Percentiles rank a stretch among this genome's conserved stretches.
These are phyloP conservation scores for Apamea anceps DNA, from an alignment of 2,888 invertebrate genomes.

Conservation along the genomic window DNA sequence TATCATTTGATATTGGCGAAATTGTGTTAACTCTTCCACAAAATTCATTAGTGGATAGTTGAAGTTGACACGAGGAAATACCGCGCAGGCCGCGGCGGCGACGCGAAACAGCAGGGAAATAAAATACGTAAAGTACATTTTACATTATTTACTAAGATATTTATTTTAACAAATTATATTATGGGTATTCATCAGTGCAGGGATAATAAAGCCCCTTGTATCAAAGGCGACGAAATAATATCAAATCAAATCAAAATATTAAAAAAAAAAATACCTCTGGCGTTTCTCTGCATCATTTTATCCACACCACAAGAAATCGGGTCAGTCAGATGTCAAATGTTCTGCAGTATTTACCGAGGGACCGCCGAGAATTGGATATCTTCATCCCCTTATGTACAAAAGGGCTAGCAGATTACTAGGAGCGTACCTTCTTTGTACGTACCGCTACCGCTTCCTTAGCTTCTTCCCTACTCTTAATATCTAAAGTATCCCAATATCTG, in stretches of 20 bases:
- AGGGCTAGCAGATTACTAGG: constrained; percentile 6
- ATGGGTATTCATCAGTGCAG: constrained; percentile 20
- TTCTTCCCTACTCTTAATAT: constrained; percentile 61
- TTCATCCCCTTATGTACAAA: background rate
- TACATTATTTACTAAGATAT: constrained; percentile 43
- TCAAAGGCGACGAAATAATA: background rate
- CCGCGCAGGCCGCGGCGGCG: background rate
- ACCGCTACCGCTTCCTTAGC: constrained; percentile 20
- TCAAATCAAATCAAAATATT: background rate
- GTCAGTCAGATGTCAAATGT: background rate
- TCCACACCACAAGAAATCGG: background rate
- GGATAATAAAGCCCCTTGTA: background rate
- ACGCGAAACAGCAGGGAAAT: background rate
- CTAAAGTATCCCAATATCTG: constrained; percentile 72
- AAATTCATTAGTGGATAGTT: background rate
- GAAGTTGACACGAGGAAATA: background rate
- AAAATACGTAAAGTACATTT: constrained; percentile 27
- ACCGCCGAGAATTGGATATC: background rate
- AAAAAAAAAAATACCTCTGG: background rate
- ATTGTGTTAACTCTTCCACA: background rate
- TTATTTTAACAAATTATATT: constrained; percentile 10
- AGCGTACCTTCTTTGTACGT: constrained; percentile 49
- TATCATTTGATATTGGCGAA: background rate
- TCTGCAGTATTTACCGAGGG: background rate
- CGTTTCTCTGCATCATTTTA: background rate